Base-by-base conservation (phyloP, 2,888 invertebrate species). In the Aleiodes leptofemur region DNA sequence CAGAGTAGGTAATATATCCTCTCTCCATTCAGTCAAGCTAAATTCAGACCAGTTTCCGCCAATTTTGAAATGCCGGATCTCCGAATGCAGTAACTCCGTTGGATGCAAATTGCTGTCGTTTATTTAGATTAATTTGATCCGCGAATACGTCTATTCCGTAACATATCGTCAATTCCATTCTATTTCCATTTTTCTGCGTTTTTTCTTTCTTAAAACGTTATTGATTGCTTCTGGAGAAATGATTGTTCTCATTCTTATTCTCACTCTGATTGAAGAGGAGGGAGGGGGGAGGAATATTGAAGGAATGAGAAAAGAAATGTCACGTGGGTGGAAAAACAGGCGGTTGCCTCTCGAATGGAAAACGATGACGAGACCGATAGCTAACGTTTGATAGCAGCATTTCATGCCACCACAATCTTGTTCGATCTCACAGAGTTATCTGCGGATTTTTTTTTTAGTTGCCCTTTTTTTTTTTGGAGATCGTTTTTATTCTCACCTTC, bases 401-500 rank as follows among this genome's bases (percentile, higher is more conserved):
- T 51, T 29, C 61, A 9, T 61, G 61, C 8, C 16, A n/a, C 61
- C 31, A 38, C 61, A 38, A 43, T 43, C 13, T 68, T 50, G 14
- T 56, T 68, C 34, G 4, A 64, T 55, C 66, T 43, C n/a, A 51
- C 51, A 4, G 4, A 14, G n/a, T 43, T 43, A 9, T 38, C 50
- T 57, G 29, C 16, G 34, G 9, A 7, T 72, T 74, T 53, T 57
- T 57, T 57, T 14, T 56, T 68, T 59, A 50, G 11, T n/a, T 69
- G 14, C 23, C 48, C 8, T 38, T 38, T 38, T 38, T 8, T 7
- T 8, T 7, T 38, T 38, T 38, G n/a, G 4, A 66, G 8, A 68
- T 57, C 51, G 53, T 16, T 38, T 9, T 2, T 23, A 34, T 69
- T 78, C 88, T 86, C 91, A 95, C 96, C 96, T 93, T 96, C 95